phyloP scores from a whole-genome alignment of 1,140 invertebrate species.

The Chymomyza costata region DNA sequence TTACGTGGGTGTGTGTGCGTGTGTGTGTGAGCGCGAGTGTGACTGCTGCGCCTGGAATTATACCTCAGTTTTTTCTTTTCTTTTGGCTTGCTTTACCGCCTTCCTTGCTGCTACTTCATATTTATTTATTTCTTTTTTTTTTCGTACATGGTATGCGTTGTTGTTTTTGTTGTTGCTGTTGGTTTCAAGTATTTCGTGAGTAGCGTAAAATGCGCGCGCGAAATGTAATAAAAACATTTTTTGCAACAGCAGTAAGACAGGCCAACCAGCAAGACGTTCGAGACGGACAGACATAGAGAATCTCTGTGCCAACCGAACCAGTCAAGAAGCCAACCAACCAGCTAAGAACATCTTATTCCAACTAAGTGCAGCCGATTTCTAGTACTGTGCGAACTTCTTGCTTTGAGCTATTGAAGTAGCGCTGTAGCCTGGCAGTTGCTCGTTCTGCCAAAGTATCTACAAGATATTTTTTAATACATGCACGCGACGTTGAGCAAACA shows the following conservation, averaged over 20 bases:
- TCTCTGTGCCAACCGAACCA: background rate
- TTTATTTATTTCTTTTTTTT: slow-evolving; percentile 54
- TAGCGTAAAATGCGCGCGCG: slow-evolving; percentile 66
- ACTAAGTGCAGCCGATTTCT: slow-evolving; percentile 60
- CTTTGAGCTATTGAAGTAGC: slow-evolving; percentile 38
- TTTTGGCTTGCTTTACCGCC: slow-evolving; percentile 2
- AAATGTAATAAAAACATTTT: slow-evolving; percentile 74
- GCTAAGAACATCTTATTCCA: slow-evolving; percentile 60
- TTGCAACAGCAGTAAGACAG: slow-evolving; percentile 32
- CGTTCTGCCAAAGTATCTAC: slow-evolving; percentile 50
- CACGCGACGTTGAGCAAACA: slow-evolving; percentile 40
- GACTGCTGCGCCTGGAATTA: slow-evolving; percentile 26
- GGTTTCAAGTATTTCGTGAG: slow-evolving; percentile 69
- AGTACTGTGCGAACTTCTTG: slow-evolving; percentile 40
- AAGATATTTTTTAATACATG: slow-evolving; percentile 72
- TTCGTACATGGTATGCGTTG: slow-evolving; percentile 23
- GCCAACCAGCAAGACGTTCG: too few relatives aligned
- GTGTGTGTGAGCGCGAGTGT: slow-evolving; percentile 50
- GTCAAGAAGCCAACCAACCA: background rate
- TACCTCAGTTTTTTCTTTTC: slow-evolving; percentile 16
- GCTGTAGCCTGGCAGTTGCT: slow-evolving; percentile 4
- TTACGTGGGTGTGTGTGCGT: slow-evolving; percentile 59
- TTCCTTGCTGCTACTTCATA: slow-evolving; percentile 33
- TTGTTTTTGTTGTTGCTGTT: slow-evolving; percentile 16
- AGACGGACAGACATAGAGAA: too few relatives aligned